Evolutionary conservation across 2,113 vertebrate genomes (phyloP), one percentile per base, ranked within the genome.

Genomic region (Hippocampus mohnikei): DNA sequence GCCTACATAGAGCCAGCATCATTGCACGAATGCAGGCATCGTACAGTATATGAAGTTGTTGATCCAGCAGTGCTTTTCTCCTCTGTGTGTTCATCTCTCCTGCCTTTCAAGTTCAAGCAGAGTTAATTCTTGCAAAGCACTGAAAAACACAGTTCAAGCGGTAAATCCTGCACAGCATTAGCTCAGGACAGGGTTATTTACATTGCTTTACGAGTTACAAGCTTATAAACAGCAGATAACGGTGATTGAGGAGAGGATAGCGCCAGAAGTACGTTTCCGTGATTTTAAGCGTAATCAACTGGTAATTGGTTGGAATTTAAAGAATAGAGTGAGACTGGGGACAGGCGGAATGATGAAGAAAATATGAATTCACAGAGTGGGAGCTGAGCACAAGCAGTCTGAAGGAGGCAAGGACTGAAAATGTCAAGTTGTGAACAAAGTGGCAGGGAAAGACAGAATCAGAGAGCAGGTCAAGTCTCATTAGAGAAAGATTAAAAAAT

Each of bases 151-250:
- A 81, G 81, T 72, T 72, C 71, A 69, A 78, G 85, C 85, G 60
- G 81, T 90, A 88, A 93, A 90, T 90, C 83, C 77, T 69, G 77
- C 81, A 64, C 80, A 82, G 84, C 75, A 77, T 91, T 84, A 82
- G 66, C 75, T 80, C 67, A 82, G 73, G 83, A 84, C 80, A 71
- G 78, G 74, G 78, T 78, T 85, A 84, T 85, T 85, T 82, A 88
- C 81, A 58, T 72, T 74, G 18, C n/a, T 25, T 65, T 44, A 46
- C 41, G 13, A 65, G 23, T 65, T 5, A 46, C 37, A 55, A 70
- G 81, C 86, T 88, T 88, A 87, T 78, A 82, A 77, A 81, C 84
- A 88, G 85, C 87, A 85, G 86, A 66, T 70, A 67, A 72, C 75
- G 68, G 74, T 76, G 81, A 88, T 85, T 82, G 81, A 87, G 81